A percentile compares a stretch with the other conserved stretches of the same genome.
Conservation (phyloP, 2,888 invertebrate species). For the Buathra laborator region DNA sequence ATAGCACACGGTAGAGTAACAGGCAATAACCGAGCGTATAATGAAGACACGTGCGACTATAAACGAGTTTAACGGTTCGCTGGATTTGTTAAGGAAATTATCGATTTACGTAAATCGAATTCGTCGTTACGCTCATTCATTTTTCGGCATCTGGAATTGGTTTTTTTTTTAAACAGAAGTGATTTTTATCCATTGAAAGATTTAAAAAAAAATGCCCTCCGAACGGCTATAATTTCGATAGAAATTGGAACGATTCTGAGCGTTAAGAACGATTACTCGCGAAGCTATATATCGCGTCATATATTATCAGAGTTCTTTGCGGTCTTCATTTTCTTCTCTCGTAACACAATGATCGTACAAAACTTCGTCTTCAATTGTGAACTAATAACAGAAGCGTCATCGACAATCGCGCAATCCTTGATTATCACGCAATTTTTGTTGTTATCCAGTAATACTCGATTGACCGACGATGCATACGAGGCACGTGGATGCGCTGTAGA, state of each 20-base stretch:
- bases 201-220: background rate
- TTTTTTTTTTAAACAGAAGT: background rate
- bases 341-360: background rate
- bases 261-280: background rate
- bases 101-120: background rate
- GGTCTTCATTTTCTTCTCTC: background rate
- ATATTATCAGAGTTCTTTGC: background rate
- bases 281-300: background rate
- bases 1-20: background rate
- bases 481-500: slow-evolving; percentile 16
- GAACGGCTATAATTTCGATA: background rate
- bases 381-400: slow-evolving; percentile 13
- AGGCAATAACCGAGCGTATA: slow-evolving; percentile 15
- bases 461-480: background rate
- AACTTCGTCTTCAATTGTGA: background rate
- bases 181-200: background rate
- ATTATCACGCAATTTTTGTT: slow-evolving; percentile 34
- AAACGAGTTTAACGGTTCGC: slow-evolving; percentile 5
- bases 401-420: background rate
- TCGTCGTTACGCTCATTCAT: background rate
- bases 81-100: background rate
- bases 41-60: slow-evolving; percentile 8
- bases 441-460: slow-evolving; percentile 23
- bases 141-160: background rate
- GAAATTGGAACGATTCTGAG: background rate